A percentile compares a stretch with the other conserved stretches of the same genome.
Evolutionary conservation across 2,113 vertebrate genomes (phyloP).

Genomic region (Dolichotis patagonum): DNA sequence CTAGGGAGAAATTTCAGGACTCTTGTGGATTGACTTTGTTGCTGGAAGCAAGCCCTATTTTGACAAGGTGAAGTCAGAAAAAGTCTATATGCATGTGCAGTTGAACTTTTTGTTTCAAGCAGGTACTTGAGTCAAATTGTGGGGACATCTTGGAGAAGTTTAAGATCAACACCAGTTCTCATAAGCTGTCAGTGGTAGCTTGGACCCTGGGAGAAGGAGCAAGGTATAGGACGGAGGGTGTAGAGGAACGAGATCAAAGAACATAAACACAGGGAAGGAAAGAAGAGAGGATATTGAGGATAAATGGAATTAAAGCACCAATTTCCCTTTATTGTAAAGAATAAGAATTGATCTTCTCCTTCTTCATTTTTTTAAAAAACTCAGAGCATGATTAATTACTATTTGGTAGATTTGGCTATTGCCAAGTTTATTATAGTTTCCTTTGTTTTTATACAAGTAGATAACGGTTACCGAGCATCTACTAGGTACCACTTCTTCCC

Average conservation of each 20-base stretch:
- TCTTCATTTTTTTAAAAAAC: not conserved
- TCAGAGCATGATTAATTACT: not conserved
- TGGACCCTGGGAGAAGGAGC: not conserved
- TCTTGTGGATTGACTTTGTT: conserved; percentile 54
- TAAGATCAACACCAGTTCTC: not conserved
- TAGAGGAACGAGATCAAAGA: not conserved
- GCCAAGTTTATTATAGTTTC: not conserved
- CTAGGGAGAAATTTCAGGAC: conserved; percentile 49
- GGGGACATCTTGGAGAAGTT: not conserved
- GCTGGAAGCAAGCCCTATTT: conserved; percentile 11
- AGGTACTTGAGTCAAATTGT: not conserved
- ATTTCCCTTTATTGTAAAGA: not conserved
- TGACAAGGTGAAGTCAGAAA: conserved; percentile 29
- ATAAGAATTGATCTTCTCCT: not conserved
- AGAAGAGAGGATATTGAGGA: not conserved
- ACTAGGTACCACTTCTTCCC: too few relatives aligned
- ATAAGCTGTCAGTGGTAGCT: not conserved
- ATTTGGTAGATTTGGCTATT: not conserved
- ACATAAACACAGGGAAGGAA: not conserved
- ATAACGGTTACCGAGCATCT: not conserved
- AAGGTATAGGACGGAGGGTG: too few relatives aligned
- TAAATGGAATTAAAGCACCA: not conserved
- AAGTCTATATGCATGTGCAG: not conserved
- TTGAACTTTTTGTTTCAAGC: not conserved
- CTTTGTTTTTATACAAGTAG: not conserved